Conservation (phyloP, 1,140 invertebrate genomes). For the Drosophila pandora region DNA sequence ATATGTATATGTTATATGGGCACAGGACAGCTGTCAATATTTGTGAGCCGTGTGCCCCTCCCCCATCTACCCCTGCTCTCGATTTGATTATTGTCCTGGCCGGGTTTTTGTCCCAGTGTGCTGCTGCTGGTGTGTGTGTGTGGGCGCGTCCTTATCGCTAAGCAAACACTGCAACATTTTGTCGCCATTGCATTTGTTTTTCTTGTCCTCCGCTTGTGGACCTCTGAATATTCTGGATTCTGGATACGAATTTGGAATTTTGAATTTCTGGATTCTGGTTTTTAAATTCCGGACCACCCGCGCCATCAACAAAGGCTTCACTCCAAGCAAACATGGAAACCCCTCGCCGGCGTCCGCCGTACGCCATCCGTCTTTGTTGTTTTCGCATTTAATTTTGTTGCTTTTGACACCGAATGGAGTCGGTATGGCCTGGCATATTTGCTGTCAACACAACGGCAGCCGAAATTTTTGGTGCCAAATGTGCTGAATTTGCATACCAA, state of each 20-base stretch:
- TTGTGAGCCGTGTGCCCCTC: slow-evolving; percentile 16
- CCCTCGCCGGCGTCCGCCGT: slow-evolving; percentile 1
- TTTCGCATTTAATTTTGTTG: slow-evolving; percentile 80
- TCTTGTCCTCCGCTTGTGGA: slow-evolving; percentile 52
- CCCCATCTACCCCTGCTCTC: slow-evolving; percentile 16
- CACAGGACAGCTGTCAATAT: slow-evolving; percentile 72
- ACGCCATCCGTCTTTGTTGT: slow-evolving; percentile 42
- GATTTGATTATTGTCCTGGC: slow-evolving; percentile 67
- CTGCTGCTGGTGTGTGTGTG: slow-evolving; percentile 3
- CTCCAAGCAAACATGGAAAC: slow-evolving; percentile 28
- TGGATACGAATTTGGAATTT: not conserved
- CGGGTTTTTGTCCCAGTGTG: not conserved
- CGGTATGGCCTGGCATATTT: slow-evolving; percentile 41
- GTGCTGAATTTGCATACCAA: slow-evolving; percentile 66
- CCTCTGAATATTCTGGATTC: slow-evolving; percentile 6
- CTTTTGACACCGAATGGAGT: slow-evolving; percentile 77
- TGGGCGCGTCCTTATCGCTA: slow-evolving; percentile 72
- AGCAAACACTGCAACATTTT: slow-evolving; percentile 75
- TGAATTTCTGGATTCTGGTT: not conserved
- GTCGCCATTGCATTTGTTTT: slow-evolving; percentile 73
- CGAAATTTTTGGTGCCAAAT: slow-evolving; percentile 30
- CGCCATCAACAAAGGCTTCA: slow-evolving; percentile 42
- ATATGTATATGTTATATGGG: not conserved
- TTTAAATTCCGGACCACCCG: slow-evolving; percentile 62
- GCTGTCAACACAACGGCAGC: slow-evolving; percentile 56